These are phyloP conservation scores for Dipodomys merriami DNA, from an alignment of 2,113 vertebrate species.

Conservation along the genomic window DNA sequence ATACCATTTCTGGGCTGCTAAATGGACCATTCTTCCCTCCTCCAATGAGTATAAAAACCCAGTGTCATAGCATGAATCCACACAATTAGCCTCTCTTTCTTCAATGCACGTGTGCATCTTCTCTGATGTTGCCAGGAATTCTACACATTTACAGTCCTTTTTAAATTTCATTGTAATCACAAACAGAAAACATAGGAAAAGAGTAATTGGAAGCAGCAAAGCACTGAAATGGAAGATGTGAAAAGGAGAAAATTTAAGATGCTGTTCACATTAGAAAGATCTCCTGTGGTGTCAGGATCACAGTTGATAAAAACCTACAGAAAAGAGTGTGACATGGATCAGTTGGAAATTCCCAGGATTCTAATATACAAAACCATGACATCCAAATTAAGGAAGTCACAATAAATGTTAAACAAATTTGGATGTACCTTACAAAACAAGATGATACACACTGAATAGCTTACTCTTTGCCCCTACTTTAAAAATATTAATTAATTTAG, in stretches of 20 bases:
- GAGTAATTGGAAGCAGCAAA: conserved; percentile 43
- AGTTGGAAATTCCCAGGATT: conserved; percentile 41
- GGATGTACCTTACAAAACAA: not conserved
- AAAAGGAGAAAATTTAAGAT: conserved; percentile 46
- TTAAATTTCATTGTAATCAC: conserved; percentile 47
- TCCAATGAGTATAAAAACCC: not conserved
- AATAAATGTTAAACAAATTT: conserved; percentile 43
- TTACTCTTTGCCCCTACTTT: not conserved
- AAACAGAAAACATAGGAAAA: conserved; percentile 31
- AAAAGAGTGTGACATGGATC: conserved; percentile 39
- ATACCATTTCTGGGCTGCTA: not conserved
- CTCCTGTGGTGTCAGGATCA: conserved; percentile 48
- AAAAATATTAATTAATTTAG: not conserved
- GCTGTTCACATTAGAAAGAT: not conserved
- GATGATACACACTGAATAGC: not conserved
- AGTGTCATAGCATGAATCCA: not conserved
- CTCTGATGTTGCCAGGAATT: not conserved
- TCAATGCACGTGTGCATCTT: not conserved
- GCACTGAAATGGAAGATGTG: not conserved
- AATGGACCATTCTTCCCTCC: not conserved
- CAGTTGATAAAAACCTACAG: conserved; percentile 18
- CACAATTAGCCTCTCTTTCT: not conserved
- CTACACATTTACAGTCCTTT: not conserved
- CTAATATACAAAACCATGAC: conserved; percentile 3
- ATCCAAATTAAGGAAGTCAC: not conserved